Evolutionary conservation across 2,797 vertebrate species (phyloP).

Genomic region (Atherinosoma microstoma): DNA sequence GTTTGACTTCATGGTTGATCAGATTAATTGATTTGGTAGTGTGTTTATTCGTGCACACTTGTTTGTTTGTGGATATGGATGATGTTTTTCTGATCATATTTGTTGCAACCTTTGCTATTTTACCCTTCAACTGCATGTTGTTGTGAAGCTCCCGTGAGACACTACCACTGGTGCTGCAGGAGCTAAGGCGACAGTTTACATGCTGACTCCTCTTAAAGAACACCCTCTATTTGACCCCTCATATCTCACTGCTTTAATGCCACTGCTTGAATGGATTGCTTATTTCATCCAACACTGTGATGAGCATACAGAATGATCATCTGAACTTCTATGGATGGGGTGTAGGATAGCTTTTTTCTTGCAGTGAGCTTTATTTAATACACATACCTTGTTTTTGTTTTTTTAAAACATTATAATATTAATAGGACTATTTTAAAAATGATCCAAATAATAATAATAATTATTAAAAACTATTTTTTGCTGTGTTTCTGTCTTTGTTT

Average conservation of each 20-base stretch:
- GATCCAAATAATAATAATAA: neutral
- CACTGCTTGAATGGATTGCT: slow-evolving; percentile 37
- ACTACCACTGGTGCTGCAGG: slow-evolving; percentile 24
- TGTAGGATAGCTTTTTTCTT: slow-evolving; percentile 3
- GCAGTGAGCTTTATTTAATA: neutral
- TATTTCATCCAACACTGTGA: slow-evolving; percentile 24
- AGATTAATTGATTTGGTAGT: slow-evolving; percentile 44
- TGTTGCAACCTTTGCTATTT: slow-evolving; percentile 47
- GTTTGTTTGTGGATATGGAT: slow-evolving; percentile 46
- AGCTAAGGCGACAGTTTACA: slow-evolving; percentile 48
- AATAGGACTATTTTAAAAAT: neutral
- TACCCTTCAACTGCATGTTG: slow-evolving; percentile 43
- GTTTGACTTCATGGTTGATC: slow-evolving; percentile 57
- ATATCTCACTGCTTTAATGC: slow-evolving; percentile 32
- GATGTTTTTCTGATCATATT: slow-evolving; percentile 47
- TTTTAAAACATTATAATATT: no score
- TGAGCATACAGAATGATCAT: slow-evolving; percentile 29
- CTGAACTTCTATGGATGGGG: slow-evolving; percentile 13
- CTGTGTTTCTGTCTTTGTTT: neutral
- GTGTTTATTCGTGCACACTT: slow-evolving; percentile 39
- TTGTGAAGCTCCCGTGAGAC: slow-evolving; percentile 37
- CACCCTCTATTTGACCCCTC: slow-evolving; percentile 56
- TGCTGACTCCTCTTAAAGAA: slow-evolving; percentile 32
- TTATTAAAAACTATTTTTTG: neutral
- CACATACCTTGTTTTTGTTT: neutral